Evolutionary conservation across 64 coral and sea anemone species (phyloP).

Genomic region (Cladopsammia gracilis): DNA sequence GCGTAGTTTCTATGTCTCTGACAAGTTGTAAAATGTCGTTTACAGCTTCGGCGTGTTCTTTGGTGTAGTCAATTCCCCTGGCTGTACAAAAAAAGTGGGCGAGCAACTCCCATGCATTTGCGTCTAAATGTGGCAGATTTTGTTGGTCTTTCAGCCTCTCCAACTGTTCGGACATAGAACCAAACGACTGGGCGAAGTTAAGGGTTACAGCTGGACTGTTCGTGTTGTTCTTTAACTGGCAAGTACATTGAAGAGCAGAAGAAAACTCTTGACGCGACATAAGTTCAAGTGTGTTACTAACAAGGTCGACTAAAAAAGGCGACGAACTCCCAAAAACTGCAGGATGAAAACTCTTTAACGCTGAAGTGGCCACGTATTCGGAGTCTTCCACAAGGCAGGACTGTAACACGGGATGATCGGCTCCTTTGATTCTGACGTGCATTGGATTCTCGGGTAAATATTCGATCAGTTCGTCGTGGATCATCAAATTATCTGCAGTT

Average conservation of each 20-base stretch:
- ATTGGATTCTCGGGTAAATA: conserved; percentile 18
- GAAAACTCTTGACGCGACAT: not conserved
- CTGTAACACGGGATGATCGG: conserved; percentile 41
- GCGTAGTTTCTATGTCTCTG: not conserved
- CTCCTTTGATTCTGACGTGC: conserved; percentile 31
- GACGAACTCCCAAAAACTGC: conserved; percentile 29
- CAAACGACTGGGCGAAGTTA: not conserved
- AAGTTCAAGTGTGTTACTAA: not conserved
- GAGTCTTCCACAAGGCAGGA: conserved; percentile 54
- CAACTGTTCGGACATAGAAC: not conserved
- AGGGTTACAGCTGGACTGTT: not conserved
- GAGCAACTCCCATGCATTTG: not conserved
- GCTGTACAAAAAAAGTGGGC: not conserved
- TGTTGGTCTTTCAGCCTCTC: not conserved
- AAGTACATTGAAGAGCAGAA: not conserved
- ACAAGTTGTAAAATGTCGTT: not conserved
- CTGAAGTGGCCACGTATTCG: conserved; percentile 42
- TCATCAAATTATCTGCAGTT: not conserved
- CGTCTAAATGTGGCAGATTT: not conserved
- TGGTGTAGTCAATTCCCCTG: not conserved
- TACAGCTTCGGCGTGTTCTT: not conserved
- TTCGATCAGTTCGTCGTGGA: conserved; percentile 23
- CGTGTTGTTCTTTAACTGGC: not conserved
- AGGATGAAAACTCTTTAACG: conserved; percentile 56
- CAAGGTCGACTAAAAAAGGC: not conserved